Percentiles rank a stretch among this genome's conserved stretches.
These are phyloP conservation scores for Sterrhoptilus dennistouni DNA, from an alignment of 2,113 vertebrate genomes.

Conservation along the genomic window DNA sequence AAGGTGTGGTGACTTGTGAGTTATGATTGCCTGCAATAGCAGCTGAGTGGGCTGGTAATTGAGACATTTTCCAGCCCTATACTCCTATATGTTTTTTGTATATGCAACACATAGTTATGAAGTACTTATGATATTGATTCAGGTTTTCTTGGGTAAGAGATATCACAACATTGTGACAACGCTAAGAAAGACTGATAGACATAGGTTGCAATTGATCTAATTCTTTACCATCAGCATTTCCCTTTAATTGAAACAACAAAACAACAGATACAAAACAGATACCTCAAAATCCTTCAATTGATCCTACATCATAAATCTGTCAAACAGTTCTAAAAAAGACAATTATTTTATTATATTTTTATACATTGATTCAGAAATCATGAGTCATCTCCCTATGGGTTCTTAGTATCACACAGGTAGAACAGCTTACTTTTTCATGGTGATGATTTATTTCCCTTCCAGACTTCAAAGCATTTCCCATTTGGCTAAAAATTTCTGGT, in stretches of 20 bases:
- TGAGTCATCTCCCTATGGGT: background rate
- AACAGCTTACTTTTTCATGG: conserved; percentile 57
- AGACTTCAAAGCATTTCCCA: conserved; percentile 44
- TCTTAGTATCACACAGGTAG: conserved; percentile 31
- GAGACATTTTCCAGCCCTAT: background rate
- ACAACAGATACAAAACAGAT: background rate
- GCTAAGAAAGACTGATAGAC: background rate
- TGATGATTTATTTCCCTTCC: conserved; percentile 52
- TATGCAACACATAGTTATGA: rapidly evolving
- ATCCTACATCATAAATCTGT: background rate
- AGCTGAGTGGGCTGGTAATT: background rate
- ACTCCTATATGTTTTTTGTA: background rate
- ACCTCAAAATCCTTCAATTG: background rate
- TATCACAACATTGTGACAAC: background rate
- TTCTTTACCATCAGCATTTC: background rate
- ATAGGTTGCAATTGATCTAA: background rate
- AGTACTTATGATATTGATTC: background rate
- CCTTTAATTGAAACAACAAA: background rate
- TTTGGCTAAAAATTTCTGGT: conserved; percentile 52
- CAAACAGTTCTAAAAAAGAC: background rate
- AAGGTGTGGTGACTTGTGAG: background rate
- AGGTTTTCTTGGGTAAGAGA: background rate
- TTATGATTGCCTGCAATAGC: background rate
- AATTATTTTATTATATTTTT: background rate
- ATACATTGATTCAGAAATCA: background rate